Evolutionary conservation across 2,888 invertebrate genomes (phyloP), one percentile per base, ranked within the genome.

Genomic region (Chloroclystis v-ata): DNA sequence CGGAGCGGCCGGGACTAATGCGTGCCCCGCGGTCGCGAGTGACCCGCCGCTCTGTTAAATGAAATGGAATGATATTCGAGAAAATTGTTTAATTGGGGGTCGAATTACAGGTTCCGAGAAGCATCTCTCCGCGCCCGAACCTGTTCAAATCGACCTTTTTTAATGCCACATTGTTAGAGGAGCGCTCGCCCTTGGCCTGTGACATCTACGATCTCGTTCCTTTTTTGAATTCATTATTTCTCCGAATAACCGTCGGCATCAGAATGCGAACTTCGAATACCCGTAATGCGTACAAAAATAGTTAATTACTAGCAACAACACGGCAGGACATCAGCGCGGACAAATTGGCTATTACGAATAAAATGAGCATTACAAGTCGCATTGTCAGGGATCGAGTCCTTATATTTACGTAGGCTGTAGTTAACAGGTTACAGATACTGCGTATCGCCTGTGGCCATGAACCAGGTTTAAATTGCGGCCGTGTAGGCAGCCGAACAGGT

Each of bases 41-140:
- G 80, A 79, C 78, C 80, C 61, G 59, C 35, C 20, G n/a, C 10
- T 62, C 66, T 64, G 62, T 60, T 63, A 69, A 77, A 77, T 72
- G 70, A 74, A 79, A 71, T 69, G 69, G 76, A 86, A 78, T 85
- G 84, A 85, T 86, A 87, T 82, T 75, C 68, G 75, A 78, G 83
- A 78, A 82, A 85, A 85, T 85, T 82, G 77, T 83, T 83, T 87
- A 87, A 86, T 85, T 85, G 82, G 69, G 72, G 75, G 67, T 74
- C 73, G 78, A 85, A 85, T 85, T 84, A 80, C 75, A 60, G 75
- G 77, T 77, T 78, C 68, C 71, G 61, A 66, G 75, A 75, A 72
- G 61, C 64, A 63, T 65, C 64, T 56, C 54, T 51, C 56, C 42
- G 43, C 49, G 44, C 41, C 43, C 60, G 60, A 64, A 67, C 71